phyloP scores from a whole-genome alignment of 2,797 vertebrate genomes.

The Mus spretus region DNA sequence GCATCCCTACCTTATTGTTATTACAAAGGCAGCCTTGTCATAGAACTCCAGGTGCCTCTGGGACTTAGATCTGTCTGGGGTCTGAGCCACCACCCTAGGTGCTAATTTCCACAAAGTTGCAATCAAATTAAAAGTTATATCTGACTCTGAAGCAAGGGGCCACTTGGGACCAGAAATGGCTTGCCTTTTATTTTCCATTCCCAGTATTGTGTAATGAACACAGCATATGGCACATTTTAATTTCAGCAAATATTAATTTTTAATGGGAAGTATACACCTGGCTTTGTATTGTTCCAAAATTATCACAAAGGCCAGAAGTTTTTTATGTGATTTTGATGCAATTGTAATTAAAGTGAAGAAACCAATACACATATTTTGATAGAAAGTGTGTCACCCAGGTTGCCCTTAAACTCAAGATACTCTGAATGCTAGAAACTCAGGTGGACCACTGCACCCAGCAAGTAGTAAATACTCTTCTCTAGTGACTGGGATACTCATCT shows the following conservation, averaged over 20 bases:
- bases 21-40: background rate
- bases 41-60: background rate
- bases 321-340: background rate
- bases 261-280: slow-evolving; percentile 57
- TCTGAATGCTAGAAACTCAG: background rate
- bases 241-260: slow-evolving; percentile 76
- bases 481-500: background rate
- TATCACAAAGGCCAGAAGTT: slow-evolving; percentile 5
- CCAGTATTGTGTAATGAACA: slow-evolving; percentile 32
- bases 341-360: slow-evolving; percentile 46
- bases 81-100: background rate
- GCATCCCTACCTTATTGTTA: background rate
- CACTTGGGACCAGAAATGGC: slow-evolving; percentile 54
- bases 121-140: slow-evolving; percentile 62
- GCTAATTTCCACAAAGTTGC: slow-evolving; percentile 51
- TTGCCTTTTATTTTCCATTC: slow-evolving; percentile 41
- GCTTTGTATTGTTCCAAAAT: slow-evolving; percentile 49
- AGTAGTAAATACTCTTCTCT: background rate
- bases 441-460: too few relatives aligned
- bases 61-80: background rate
- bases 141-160: slow-evolving; percentile 16
- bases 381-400: background rate
- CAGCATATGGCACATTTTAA: slow-evolving; percentile 61
- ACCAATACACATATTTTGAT: background rate
- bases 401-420: background rate